Evolutionary conservation across 2,797 vertebrate species (phyloP).

Genomic region (Xiphophorus birchmanni): DNA sequence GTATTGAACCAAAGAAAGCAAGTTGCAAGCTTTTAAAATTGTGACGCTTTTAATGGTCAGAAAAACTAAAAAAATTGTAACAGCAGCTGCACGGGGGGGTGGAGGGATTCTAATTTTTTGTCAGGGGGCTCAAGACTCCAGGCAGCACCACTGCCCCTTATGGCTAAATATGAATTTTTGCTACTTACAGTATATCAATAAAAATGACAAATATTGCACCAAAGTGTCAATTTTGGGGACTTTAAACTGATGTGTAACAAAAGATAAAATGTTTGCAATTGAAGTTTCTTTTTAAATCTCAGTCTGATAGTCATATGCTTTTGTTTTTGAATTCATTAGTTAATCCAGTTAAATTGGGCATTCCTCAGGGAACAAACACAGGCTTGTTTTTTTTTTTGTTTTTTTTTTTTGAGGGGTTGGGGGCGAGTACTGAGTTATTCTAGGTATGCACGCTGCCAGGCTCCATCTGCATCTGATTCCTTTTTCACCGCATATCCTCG

Average conservation of each 20-base stretch:
- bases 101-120: no score
- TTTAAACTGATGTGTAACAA: background rate
- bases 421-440: slow-evolving; percentile 48
- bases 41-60: no score
- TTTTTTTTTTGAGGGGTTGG: slow-evolving; percentile 9
- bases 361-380: slow-evolving; percentile 68
- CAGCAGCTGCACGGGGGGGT: no score
- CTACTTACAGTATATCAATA: background rate
- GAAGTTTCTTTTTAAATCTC: slow-evolving; percentile 1
- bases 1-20: no score
- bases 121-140: no score
- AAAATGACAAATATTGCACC: background rate
- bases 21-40: no score
- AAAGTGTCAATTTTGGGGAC: background rate
- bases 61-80: no score
- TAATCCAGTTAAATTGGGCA: slow-evolving; percentile 38
- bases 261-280: background rate
- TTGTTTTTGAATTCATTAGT: slow-evolving; percentile 44
- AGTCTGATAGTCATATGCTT: slow-evolving; percentile 23
- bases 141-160: background rate
- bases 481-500: slow-evolving; percentile 43
- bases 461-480: slow-evolving; percentile 67
- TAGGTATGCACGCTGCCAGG: slow-evolving; percentile 48
- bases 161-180: background rate
- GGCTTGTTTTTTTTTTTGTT: slow-evolving; percentile 13